These are phyloP conservation scores for Dolichomitus sp. DNA, from an alignment of 2,888 invertebrate species.

Conservation along the genomic window DNA sequence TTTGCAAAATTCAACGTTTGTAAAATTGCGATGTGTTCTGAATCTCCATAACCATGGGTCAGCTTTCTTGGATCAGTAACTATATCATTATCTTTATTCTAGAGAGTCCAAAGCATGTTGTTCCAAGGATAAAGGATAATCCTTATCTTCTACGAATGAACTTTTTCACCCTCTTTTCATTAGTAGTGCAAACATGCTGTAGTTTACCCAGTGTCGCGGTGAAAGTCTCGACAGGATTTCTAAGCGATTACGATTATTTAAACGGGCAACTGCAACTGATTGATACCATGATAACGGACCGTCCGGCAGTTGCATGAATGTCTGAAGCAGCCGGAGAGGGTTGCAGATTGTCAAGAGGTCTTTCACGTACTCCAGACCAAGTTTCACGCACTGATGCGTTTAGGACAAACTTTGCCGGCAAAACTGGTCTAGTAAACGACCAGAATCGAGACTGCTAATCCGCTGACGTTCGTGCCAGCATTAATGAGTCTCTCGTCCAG, in stretches of 20 bases:
- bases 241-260: constrained; percentile 59
- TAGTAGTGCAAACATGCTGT: constrained; percentile 27
- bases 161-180: constrained; percentile 51
- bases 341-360: background rate
- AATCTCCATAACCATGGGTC: background rate
- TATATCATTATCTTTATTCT: background rate
- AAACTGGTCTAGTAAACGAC: constrained; percentile 7
- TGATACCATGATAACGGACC: constrained; percentile 49
- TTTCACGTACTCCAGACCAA: background rate
- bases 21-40: too few species aligned
- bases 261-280: constrained; percentile 46
- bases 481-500: constrained; percentile 67
- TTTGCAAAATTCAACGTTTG: too few species aligned
- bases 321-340: constrained; percentile 5
- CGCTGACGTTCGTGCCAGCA: background rate
- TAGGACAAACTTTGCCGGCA: constrained; percentile 12
- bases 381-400: constrained; percentile 17
- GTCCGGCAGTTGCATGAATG: constrained; percentile 35
- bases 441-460: constrained; percentile 24
- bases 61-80: background rate
- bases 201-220: constrained; percentile 27
- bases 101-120: too few species aligned
- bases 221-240: constrained; percentile 65
- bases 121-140: constrained; percentile 8
- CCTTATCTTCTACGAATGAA: constrained; percentile 50